Percentiles rank a stretch among this genome's conserved stretches.
Conservation (phyloP, 2,888 invertebrate species). For the Schizotus pectinicornis region DNA sequence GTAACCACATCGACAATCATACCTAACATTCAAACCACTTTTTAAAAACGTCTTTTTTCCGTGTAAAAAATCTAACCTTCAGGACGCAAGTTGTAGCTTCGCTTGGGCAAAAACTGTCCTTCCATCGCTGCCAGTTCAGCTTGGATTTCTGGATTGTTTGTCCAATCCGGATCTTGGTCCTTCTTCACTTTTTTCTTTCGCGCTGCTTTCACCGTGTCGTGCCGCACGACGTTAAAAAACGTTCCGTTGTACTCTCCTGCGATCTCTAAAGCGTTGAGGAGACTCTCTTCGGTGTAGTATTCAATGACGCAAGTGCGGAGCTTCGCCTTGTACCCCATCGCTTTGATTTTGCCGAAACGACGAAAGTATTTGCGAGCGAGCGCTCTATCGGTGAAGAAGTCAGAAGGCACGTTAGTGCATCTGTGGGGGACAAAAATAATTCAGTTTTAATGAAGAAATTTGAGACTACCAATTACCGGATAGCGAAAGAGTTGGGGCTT, state of each 20-base stretch:
- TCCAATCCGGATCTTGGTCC: constrained; percentile 57
- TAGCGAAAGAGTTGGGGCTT: too few relatives aligned
- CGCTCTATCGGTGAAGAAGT: constrained; percentile 67
- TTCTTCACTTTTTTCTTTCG: constrained; percentile 34
- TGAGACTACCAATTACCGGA: too few relatives aligned
- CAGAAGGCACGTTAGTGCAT: constrained; percentile 62
- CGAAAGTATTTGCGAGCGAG: constrained; percentile 71
- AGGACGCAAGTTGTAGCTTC: constrained; percentile 8
- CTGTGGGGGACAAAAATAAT: too few relatives aligned
- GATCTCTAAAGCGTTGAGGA: constrained; percentile 65
- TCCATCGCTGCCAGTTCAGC: constrained; percentile 73
- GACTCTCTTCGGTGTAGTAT: constrained; percentile 68
- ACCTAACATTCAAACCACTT: too few relatives aligned
- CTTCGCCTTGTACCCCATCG: constrained; percentile 69
- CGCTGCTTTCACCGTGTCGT: constrained; percentile 17
- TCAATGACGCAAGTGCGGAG: constrained; percentile 72
- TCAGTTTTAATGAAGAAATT: too few relatives aligned
- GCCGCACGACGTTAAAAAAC: constrained; percentile 59
- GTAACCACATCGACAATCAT: background rate
- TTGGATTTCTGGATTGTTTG: constrained; percentile 70
- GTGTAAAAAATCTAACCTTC: constrained; percentile 7
- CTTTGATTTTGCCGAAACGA: constrained; percentile 73
- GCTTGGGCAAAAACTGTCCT: constrained; percentile 43
- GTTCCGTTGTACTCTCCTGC: constrained; percentile 68
- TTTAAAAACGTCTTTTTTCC: background rate